Base-by-base conservation (phyloP, 1,140 invertebrate genomes). In the Drosophila pruinosa region DNA sequence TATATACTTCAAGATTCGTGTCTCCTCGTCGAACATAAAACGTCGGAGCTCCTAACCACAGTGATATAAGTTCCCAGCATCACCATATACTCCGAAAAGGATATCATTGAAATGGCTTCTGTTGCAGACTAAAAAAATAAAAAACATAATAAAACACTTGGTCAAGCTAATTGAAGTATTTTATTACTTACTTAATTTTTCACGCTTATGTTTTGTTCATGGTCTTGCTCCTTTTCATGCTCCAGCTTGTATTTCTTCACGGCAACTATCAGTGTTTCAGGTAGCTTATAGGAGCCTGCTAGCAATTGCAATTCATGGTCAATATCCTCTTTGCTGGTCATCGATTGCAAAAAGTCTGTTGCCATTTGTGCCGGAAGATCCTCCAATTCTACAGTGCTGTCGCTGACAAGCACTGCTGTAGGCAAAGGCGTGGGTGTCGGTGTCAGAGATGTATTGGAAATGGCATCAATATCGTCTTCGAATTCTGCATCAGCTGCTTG, bases 401-500 rank as follows among this genome's bases (percentile, higher is more conserved):
- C 54, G 15, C 21, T 39, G 10, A 59, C 41, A n/a, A 41, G 45
- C 10, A 67, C 36, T 28, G 45, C 61, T 22, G 53, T 61, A 14
- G 83, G 78, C 17, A 88, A 48, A 17, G 78, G 83, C 17, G 88
- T 80, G 4, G 88, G 78, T 38, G 88, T 88, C 8, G 86, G 86
- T 63, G 86, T 90, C 48, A 86, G 53, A 43, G 88, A 88, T 70
- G 72, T 72, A 65, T 76, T 89, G 52, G 88, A 83, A 54, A 79
- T 74, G 57, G 64, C 64, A 56, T 90, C 88, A 48, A 83, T 88
- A 68, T 90, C 88, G 50, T 90, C 82, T 63, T 90, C 88, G 41
- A 88, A 82, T 71, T 78, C 82, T 68, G 81, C 76, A 50, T 89
- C 88, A 72, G 86, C 88, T 28, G 78, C 81, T 74, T 83, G 82